Conservation (phyloP, 2,113 vertebrate species). For the Patagioenas fasciata region DNA sequence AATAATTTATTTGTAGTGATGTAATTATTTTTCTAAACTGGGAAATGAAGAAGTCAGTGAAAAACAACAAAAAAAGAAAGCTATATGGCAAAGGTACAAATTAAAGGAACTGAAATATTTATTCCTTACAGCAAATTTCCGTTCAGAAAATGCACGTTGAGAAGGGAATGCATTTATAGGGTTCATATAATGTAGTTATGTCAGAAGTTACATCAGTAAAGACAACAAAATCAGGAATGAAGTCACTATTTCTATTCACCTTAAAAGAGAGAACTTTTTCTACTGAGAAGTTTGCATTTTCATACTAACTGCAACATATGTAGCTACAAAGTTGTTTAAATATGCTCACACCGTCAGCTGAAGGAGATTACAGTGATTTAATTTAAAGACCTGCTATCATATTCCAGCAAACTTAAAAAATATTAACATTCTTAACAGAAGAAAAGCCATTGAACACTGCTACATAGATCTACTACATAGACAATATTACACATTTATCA, state of each 20-base stretch:
- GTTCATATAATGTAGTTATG: not conserved
- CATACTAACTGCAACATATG: not conserved
- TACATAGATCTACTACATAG: not conserved
- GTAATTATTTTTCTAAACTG: not conserved
- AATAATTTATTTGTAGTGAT: not conserved
- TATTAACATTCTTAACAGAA: not conserved
- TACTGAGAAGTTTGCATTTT: not conserved
- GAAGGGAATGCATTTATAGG: not conserved
- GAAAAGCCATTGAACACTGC: not conserved
- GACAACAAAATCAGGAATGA: not conserved
- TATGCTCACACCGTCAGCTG: not conserved
- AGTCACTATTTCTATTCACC: not conserved
- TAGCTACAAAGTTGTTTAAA: slow-evolving; percentile 35
- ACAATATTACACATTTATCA: not conserved
- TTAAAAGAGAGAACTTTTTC: not conserved
- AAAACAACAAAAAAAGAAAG: not conserved
- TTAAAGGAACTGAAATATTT: not conserved
- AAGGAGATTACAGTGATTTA: not conserved
- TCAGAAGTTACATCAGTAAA: not conserved
- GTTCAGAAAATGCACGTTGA: not conserved
- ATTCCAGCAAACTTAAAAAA: not conserved
- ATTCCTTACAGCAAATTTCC: not conserved
- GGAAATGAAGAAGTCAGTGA: not conserved
- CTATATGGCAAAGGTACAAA: not conserved
- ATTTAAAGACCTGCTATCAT: not conserved